Conservation (phyloP, 2,888 invertebrate genomes). For the Dasysyrphus tricinctus region DNA sequence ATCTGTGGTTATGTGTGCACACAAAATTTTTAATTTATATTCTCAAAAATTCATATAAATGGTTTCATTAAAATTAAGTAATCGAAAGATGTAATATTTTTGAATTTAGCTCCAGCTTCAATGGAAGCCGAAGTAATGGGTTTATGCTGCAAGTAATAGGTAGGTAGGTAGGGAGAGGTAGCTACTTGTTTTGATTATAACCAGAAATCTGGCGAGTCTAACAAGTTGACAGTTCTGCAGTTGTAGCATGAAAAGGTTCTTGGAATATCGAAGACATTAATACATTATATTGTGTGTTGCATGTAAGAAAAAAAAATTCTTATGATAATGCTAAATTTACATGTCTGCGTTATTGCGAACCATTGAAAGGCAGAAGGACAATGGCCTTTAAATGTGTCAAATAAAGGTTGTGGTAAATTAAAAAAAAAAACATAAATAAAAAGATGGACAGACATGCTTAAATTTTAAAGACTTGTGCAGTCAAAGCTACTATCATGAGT, state of each 20-base stretch:
- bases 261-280: neutral
- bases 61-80: constrained; percentile 48
- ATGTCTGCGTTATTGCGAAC: neutral
- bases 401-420: neutral
- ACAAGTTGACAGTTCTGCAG: neutral
- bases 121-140: neutral
- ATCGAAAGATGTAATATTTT: constrained; percentile 5
- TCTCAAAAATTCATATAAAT: constrained; percentile 33
- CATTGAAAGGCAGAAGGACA: constrained; percentile 5
- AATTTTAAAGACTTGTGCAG: neutral
- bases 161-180: neutral
- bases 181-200: neutral
- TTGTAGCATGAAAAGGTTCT: neutral
- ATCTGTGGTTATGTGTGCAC: neutral
- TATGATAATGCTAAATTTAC: neutral
- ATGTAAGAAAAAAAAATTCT: neutral
- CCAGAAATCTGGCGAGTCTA: constrained; percentile 29
- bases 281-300: constrained; percentile 15
- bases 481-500: neutral
- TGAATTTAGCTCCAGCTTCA: neutral
- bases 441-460: neutral
- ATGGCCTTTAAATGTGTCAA: constrained; percentile 5
- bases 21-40: constrained; percentile 43
- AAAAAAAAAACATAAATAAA: neutral
- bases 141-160: neutral